phyloP scores from a whole-genome alignment of 2,888 invertebrate species.

The Ormia ochracea region DNA sequence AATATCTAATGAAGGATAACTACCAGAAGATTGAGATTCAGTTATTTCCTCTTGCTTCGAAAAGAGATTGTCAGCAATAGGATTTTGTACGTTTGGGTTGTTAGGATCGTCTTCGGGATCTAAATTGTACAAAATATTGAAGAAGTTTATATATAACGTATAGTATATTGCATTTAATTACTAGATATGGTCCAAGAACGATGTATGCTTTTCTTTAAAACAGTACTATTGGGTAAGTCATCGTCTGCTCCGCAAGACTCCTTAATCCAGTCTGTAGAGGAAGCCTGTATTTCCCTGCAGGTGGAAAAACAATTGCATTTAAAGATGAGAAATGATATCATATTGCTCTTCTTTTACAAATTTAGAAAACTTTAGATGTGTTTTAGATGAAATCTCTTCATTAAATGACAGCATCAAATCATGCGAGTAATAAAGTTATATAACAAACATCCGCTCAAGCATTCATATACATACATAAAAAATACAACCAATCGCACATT shows the following conservation, averaged over 20 bases:
- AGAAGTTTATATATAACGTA: too few species aligned
- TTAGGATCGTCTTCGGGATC: slow-evolving; percentile 75
- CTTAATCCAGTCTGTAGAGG: slow-evolving; percentile 82
- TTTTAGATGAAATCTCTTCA: slow-evolving; percentile 50
- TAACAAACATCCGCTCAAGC: slow-evolving; percentile 51
- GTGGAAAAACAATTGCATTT: slow-evolving; percentile 72
- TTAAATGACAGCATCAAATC: slow-evolving; percentile 60
- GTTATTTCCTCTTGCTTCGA: slow-evolving; percentile 80
- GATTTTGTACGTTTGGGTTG: slow-evolving; percentile 69
- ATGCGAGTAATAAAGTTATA: slow-evolving; percentile 43
- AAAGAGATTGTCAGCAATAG: slow-evolving; percentile 78
- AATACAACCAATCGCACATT: slow-evolving; percentile 6
- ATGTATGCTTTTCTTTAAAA: slow-evolving; percentile 82
- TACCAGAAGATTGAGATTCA: slow-evolving; percentile 77
- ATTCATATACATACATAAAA: slow-evolving; percentile 11
- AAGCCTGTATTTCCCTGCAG: slow-evolving; percentile 83
- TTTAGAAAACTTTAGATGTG: slow-evolving; percentile 40
- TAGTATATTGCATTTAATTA: too few species aligned
- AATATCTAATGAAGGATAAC: slow-evolving; percentile 74
- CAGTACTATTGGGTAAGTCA: slow-evolving; percentile 80
- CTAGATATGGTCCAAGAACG: slow-evolving; percentile 86
- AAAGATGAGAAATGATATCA: slow-evolving; percentile 66
- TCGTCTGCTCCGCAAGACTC: slow-evolving; percentile 78
- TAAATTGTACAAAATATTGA: slow-evolving; percentile 39
- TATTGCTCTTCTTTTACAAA: slow-evolving; percentile 5